Evolutionary conservation across 2,888 invertebrate species (phyloP).

Genomic region (Trimorus sp.): DNA sequence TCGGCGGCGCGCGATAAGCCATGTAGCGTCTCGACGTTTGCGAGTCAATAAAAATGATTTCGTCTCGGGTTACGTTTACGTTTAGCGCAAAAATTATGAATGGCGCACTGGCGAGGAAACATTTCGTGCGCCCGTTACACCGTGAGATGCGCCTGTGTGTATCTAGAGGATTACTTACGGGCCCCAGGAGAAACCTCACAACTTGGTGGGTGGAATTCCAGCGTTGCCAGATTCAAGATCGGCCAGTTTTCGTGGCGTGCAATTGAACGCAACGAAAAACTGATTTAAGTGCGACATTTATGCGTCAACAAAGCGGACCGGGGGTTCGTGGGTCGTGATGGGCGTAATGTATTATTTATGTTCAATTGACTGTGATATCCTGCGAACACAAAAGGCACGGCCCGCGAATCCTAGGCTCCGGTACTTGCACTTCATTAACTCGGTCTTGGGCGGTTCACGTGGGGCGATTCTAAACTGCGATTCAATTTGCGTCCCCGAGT

Average conservation of each 20-base stretch:
- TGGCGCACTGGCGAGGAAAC: slow-evolving; percentile 37
- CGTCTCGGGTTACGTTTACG: not conserved
- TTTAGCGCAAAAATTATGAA: slow-evolving; percentile 11
- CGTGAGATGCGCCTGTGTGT: slow-evolving; percentile 43
- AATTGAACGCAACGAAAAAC: slow-evolving; percentile 26
- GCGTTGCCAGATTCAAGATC: slow-evolving; percentile 63
- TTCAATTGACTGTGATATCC: slow-evolving; percentile 43
- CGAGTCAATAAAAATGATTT: not conserved
- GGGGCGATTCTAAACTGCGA: too few relatives aligned
- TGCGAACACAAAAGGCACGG: slow-evolving; percentile 12
- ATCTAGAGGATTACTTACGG: slow-evolving; percentile 63
- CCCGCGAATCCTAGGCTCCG: not conserved
- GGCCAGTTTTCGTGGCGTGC: slow-evolving; percentile 36
- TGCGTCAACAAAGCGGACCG: slow-evolving; percentile 33
- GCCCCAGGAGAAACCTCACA: slow-evolving; percentile 64
- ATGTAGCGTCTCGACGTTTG: not conserved
- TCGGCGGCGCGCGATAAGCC: not conserved
- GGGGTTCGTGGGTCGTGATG: slow-evolving; percentile 23
- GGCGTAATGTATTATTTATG: slow-evolving; percentile 42
- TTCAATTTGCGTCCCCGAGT: too few relatives aligned
- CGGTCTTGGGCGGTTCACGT: too few relatives aligned
- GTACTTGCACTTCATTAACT: not conserved
- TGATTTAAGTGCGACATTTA: slow-evolving; percentile 33
- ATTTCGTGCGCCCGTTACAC: slow-evolving; percentile 54
- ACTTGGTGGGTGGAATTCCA: slow-evolving; percentile 67